These are phyloP conservation scores for Lobophora halterata DNA, from an alignment of 2,888 invertebrate species.

Conservation along the genomic window DNA sequence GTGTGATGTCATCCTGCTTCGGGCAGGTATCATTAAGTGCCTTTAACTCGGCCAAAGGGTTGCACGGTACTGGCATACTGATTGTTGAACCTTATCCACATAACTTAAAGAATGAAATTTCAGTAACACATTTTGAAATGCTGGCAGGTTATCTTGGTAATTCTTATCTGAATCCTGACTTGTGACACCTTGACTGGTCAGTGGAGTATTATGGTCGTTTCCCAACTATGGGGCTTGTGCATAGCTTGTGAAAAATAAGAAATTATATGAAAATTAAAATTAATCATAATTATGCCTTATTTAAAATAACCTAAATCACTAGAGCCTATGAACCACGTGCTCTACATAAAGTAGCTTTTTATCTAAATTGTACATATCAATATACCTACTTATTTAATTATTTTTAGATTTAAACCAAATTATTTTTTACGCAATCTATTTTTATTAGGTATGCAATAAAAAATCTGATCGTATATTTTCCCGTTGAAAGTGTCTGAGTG, in stretches of 20 bases:
- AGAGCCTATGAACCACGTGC: too few species aligned
- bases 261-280: too few species aligned
- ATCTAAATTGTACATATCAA: too few species aligned
- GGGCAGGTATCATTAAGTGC: slow-evolving; percentile 64
- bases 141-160: slow-evolving; percentile 27
- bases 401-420: not conserved
- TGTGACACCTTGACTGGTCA: slow-evolving; percentile 55
- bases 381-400: too few species aligned
- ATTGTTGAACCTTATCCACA: not conserved
- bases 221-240: slow-evolving; percentile 40
- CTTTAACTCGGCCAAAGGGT: slow-evolving; percentile 41
- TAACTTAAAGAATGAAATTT: slow-evolving; percentile 28
- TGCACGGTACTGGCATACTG: slow-evolving; percentile 2
- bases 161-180: slow-evolving; percentile 58
- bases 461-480: not conserved
- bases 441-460: slow-evolving; percentile 5
- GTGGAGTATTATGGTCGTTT: slow-evolving; percentile 38
- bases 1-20: slow-evolving; percentile 59
- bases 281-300: too few species aligned
- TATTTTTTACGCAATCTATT: not conserved
- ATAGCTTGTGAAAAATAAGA: too few species aligned
- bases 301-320: too few species aligned
- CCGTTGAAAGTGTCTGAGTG: slow-evolving; percentile 6
- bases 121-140: not conserved
- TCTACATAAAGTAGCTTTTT: too few species aligned